Conservation (phyloP, 2,797 vertebrate species). For the Pangasius krempfi region DNA sequence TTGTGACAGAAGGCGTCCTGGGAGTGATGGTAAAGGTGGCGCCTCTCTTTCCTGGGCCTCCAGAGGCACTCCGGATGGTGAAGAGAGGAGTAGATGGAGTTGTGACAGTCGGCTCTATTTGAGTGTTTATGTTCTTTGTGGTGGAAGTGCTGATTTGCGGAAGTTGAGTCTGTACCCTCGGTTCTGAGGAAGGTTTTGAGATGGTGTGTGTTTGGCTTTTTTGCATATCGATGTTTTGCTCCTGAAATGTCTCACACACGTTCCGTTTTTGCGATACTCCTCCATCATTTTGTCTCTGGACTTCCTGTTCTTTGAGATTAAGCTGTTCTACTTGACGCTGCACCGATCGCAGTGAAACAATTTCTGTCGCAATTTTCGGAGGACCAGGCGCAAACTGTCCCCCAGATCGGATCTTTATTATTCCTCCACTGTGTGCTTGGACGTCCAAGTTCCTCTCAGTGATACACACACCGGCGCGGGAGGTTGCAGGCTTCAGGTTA, state of each 20-base stretch:
- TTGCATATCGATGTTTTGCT: constrained; percentile 29
- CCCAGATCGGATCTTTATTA: constrained; percentile 48
- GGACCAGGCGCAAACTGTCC: constrained; percentile 39
- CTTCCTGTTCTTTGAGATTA: constrained; percentile 72
- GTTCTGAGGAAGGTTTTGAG: constrained; percentile 41
- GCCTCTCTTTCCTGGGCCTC: constrained; percentile 78
- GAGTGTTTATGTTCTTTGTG: constrained; percentile 54
- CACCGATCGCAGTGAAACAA: constrained; percentile 67
- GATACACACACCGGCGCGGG: constrained; percentile 69
- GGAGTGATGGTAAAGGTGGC: constrained; percentile 88
- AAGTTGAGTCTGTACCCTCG: constrained; percentile 53
- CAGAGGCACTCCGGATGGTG: constrained; percentile 73
- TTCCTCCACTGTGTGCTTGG: constrained; percentile 33
- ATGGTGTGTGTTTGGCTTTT: constrained; percentile 39
- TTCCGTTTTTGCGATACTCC: constrained; percentile 46
- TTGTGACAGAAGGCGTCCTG: constrained; percentile 50
- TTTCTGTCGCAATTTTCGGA: constrained; percentile 17
- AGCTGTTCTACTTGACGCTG: constrained; percentile 76
- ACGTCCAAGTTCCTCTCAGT: constrained; percentile 66
- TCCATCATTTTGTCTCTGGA: constrained; percentile 42
- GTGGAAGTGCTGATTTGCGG: constrained; percentile 57
- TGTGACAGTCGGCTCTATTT: constrained; percentile 59
- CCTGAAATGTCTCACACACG: constrained; percentile 51
- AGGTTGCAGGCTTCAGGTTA: constrained; percentile 71
- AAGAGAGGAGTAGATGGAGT: constrained; percentile 64